Percentiles rank a stretch among this genome's conserved stretches.
Evolutionary conservation across 1,140 invertebrate genomes (phyloP).

Genomic region (Gonatopus flavifemur): DNA sequence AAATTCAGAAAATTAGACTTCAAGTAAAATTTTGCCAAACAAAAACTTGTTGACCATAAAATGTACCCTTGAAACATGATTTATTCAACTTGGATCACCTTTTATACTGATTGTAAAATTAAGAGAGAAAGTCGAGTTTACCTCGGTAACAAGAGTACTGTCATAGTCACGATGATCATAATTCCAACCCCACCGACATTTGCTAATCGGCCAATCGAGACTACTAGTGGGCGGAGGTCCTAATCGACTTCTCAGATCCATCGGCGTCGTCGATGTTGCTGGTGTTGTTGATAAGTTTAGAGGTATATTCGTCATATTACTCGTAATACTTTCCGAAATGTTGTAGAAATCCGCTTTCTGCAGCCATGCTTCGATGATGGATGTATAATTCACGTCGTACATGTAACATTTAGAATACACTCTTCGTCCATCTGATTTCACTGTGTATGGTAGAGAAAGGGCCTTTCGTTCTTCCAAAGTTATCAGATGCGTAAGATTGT

Average conservation of each 20-base stretch:
- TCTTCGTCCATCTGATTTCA: slow-evolving; percentile 48
- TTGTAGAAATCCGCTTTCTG: slow-evolving; percentile 15
- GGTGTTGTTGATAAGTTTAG: not conserved
- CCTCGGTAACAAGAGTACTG: slow-evolving; percentile 63
- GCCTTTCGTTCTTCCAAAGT: slow-evolving; percentile 60
- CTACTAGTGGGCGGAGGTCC: slow-evolving; percentile 44
- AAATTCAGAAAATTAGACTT: no score
- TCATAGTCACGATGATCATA: slow-evolving; percentile 60
- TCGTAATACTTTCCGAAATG: no score
- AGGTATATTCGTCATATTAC: slow-evolving; percentile 15
- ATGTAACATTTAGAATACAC: slow-evolving; percentile 56
- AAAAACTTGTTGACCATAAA: no score
- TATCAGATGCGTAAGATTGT: slow-evolving; percentile 54
- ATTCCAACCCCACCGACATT: slow-evolving; percentile 60
- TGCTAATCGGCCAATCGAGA: slow-evolving; percentile 44
- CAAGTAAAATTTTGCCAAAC: no score
- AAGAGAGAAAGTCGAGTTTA: slow-evolving; percentile 50
- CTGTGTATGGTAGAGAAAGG: slow-evolving; percentile 58
- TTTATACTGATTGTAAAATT: no score
- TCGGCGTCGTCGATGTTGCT: slow-evolving; percentile 12
- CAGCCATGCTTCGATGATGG: slow-evolving; percentile 47
- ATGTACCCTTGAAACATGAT: no score
- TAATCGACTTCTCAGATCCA: slow-evolving; percentile 23
- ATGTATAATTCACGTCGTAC: slow-evolving; percentile 60
- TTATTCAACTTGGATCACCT: no score